Conservation (phyloP, 2,113 vertebrate genomes). For the Amazona vittata region DNA sequence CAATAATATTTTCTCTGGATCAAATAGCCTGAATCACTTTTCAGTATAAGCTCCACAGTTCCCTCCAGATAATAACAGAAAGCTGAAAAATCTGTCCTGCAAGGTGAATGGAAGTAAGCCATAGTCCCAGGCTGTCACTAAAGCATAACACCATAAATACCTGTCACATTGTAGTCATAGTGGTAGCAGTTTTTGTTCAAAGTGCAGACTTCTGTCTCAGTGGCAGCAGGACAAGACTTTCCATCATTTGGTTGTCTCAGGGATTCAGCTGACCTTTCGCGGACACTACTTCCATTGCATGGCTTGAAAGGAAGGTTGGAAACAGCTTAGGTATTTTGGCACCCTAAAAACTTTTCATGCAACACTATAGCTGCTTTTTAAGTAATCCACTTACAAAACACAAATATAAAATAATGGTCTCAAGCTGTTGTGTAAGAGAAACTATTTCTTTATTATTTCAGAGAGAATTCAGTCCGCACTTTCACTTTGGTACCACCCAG, state of each 20-base stretch:
- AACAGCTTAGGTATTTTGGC: neutral
- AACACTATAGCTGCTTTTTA: neutral
- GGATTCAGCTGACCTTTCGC: constrained; percentile 81
- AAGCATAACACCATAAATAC: constrained; percentile 65
- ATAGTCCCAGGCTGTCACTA: neutral
- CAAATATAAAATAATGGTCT: neutral
- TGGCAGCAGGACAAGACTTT: constrained; percentile 82
- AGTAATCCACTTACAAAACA: neutral
- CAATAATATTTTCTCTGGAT: neutral
- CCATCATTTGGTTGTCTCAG: constrained; percentile 85
- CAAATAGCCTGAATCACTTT: neutral
- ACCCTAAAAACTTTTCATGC: neutral
- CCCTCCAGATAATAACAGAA: neutral
- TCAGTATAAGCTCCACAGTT: neutral
- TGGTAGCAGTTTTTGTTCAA: constrained; percentile 96
- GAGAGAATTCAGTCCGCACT: neutral
- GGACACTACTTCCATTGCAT: constrained; percentile 82
- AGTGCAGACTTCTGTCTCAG: constrained; percentile 84
- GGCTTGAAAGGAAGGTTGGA: constrained; percentile 80
- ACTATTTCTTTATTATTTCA: neutral
- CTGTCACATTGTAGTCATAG: constrained; percentile 97
- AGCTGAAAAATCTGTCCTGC: neutral
- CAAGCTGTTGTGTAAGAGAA: neutral
- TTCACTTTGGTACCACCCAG: neutral
- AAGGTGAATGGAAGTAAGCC: neutral